phyloP scores from a whole-genome alignment of 2,113 vertebrate genomes.

The Cyanocitta stelleri region DNA sequence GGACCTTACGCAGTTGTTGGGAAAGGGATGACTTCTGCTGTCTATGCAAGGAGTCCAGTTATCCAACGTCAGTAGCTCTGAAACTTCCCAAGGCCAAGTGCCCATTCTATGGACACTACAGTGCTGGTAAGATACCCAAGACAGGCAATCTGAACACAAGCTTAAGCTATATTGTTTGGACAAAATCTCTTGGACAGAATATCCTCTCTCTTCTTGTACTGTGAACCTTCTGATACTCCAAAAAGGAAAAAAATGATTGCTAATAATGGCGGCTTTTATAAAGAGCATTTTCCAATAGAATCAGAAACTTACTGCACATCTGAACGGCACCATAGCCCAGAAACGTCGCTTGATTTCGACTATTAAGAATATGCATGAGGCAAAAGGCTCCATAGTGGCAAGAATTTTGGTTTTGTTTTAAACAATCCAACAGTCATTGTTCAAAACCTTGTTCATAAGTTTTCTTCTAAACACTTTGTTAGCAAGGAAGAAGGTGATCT shows the following conservation, averaged over 20 bases:
- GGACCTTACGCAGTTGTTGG: neutral
- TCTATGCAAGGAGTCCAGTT: neutral
- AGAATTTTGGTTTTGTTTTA: neutral
- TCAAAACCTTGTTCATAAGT: neutral
- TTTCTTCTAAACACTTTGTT: neutral
- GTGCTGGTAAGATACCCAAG: neutral
- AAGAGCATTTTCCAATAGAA: neutral
- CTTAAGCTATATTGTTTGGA: neutral
- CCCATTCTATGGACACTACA: neutral
- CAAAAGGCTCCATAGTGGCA: neutral
- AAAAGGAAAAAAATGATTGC: neutral
- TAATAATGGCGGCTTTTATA: neutral
- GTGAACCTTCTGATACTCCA: neutral
- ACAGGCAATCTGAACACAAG: neutral
- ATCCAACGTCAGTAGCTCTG: neutral
- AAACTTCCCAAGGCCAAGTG: neutral
- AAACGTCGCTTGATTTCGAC: neutral
- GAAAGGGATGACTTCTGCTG: neutral
- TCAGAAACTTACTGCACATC: neutral
- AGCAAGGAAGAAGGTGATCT: neutral
- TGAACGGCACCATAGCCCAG: neutral
- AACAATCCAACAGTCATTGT: neutral
- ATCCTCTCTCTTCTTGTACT: neutral
- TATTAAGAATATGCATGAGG: neutral
- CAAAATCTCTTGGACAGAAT: neutral